Percentiles rank a stretch among this genome's conserved stretches.
Evolutionary conservation across 2,113 vertebrate genomes (phyloP).

Genomic region (Cephalopterus ornatus): DNA sequence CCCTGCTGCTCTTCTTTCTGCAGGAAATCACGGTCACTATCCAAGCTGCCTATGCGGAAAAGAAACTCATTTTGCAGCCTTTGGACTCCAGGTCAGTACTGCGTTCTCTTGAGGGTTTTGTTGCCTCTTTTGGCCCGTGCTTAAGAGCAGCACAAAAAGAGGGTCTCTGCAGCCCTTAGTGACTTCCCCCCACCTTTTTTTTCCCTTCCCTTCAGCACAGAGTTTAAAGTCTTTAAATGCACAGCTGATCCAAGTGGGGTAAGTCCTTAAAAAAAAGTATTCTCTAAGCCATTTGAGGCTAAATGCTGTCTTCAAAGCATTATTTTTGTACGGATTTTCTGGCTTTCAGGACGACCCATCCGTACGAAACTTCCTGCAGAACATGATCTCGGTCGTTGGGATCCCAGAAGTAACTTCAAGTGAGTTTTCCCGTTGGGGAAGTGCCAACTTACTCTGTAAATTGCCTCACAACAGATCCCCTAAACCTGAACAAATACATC

Average conservation of each 20-base stretch:
- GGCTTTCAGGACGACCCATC: slow-evolving; percentile 45
- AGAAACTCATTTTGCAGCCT: slow-evolving; percentile 72
- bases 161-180: neutral
- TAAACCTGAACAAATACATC: neutral
- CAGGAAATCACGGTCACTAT: slow-evolving; percentile 49
- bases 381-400: slow-evolving; percentile 70
- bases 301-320: neutral
- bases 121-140: neutral
- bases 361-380: slow-evolving; percentile 65
- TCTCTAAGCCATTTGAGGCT: neutral
- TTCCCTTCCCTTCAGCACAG: neutral
- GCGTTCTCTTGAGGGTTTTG: neutral
- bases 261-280: neutral
- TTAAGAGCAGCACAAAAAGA: neutral
- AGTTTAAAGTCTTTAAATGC: slow-evolving; percentile 37
- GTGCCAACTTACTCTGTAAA: neutral
- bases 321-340: neutral
- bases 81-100: slow-evolving; percentile 58
- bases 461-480: neutral
- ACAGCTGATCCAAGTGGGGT: slow-evolving; percentile 29
- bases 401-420: slow-evolving; percentile 79
- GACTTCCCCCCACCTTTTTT: neutral
- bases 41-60: slow-evolving; percentile 75
- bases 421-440: slow-evolving; percentile 55
- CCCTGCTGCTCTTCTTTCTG: neutral